phyloP scores from a whole-genome alignment of 1,140 invertebrate genomes.

The Drosophila hydei region DNA sequence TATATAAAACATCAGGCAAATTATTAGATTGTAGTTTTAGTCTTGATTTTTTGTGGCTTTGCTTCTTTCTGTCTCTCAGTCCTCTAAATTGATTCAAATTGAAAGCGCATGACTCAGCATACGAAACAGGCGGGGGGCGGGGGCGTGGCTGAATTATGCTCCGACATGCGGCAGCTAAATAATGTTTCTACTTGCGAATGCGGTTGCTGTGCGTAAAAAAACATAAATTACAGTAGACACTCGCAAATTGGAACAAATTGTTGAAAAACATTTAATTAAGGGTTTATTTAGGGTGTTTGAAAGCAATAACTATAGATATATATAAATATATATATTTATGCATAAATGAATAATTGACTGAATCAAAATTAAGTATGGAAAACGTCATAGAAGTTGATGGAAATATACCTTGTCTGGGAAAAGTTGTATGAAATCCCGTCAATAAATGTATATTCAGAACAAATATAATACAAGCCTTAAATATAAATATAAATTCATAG shows the following conservation, averaged over 20 bases:
- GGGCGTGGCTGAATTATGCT: slow-evolving; percentile 2
- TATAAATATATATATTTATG: no score
- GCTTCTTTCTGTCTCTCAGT: slow-evolving; percentile 33
- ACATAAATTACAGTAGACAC: slow-evolving; percentile 41
- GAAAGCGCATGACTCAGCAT: slow-evolving; percentile 77
- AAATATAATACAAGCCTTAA: no score
- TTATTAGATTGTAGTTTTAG: slow-evolving; percentile 50
- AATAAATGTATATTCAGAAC: no score
- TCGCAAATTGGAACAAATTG: slow-evolving; percentile 16
- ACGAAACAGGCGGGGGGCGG: slow-evolving; percentile 27
- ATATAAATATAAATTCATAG: no score
- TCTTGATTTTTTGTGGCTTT: slow-evolving; percentile 65
- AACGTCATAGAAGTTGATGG: no score
- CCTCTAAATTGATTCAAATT: slow-evolving; percentile 73
- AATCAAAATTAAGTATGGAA: no score
- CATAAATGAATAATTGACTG: no score
- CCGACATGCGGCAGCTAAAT: slow-evolving; percentile 17
- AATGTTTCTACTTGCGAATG: slow-evolving; percentile 23
- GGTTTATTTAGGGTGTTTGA: slow-evolving; percentile 5
- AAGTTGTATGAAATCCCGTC: no score
- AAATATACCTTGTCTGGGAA: no score
- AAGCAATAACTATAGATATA: slow-evolving; percentile 20
- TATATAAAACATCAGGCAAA: slow-evolving; percentile 20
- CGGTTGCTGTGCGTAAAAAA: slow-evolving; percentile 58
- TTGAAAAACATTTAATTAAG: background rate